Percentiles rank a stretch among this genome's conserved stretches.
Evolutionary conservation across 2,888 invertebrate genomes (phyloP).

Genomic region (Pollenia labialis): DNA sequence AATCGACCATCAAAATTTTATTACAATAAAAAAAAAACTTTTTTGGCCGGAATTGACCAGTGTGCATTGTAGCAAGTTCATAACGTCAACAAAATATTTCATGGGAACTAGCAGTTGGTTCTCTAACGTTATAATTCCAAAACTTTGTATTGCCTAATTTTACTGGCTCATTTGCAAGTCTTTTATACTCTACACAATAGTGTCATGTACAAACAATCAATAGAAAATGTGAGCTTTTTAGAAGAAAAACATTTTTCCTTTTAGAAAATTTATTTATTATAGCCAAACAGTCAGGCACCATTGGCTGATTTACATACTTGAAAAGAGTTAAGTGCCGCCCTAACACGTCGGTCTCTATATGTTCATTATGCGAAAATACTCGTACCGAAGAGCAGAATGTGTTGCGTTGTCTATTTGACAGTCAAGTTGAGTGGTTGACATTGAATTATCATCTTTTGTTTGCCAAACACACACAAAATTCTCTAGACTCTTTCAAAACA

Average conservation of each 20-base stretch:
- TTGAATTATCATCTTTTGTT: slow-evolving; percentile 63
- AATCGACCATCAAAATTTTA: too few relatives aligned
- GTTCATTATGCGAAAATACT: slow-evolving; percentile 43
- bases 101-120: too few relatives aligned
- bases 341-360: slow-evolving; percentile 14
- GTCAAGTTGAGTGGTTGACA: slow-evolving; percentile 66
- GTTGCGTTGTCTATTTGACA: slow-evolving; percentile 52
- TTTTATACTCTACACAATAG: too few relatives aligned
- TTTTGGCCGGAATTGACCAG: too few relatives aligned
- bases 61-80: too few relatives aligned
- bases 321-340: slow-evolving; percentile 13
- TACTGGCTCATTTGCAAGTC: too few relatives aligned
- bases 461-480: neutral
- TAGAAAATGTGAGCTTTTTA: neutral
- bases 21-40: too few relatives aligned
- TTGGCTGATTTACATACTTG: neutral
- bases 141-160: too few relatives aligned
- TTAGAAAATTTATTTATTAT: neutral
- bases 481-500: neutral
- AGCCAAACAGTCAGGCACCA: neutral
- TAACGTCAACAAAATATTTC: too few relatives aligned
- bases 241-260: too few relatives aligned
- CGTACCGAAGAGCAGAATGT: neutral
- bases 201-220: neutral
- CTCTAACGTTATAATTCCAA: too few relatives aligned